Percentiles rank a stretch among this genome's conserved stretches.
These are phyloP conservation scores for Spheniscus humboldti DNA, from an alignment of 2,797 vertebrate species.

Conservation along the genomic window DNA sequence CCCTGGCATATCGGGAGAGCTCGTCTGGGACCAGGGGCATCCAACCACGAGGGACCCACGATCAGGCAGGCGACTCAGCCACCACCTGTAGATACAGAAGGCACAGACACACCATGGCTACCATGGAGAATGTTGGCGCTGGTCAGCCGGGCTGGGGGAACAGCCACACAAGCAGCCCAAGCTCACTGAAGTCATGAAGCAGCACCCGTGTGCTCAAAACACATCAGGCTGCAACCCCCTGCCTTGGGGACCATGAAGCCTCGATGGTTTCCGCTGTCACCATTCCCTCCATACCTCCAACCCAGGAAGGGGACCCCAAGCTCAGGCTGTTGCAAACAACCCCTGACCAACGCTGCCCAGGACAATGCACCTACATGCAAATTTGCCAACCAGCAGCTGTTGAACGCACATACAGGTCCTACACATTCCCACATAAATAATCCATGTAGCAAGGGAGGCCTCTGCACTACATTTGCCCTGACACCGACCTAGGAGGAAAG, in stretches of 20 bases:
- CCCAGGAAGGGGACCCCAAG: not conserved
- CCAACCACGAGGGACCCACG: not conserved
- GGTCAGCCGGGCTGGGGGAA: not conserved
- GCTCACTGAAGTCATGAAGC: not conserved
- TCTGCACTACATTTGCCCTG: not conserved
- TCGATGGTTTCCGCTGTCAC: not conserved
- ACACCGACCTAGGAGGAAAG: not conserved
- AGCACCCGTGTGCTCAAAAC: not conserved
- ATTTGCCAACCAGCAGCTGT: not conserved
- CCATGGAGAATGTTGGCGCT: not conserved
- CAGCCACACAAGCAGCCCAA: not conserved
- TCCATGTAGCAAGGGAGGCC: not conserved
- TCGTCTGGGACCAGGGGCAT: not conserved
- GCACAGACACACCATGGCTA: not conserved
- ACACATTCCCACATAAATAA: conserved; percentile 17
- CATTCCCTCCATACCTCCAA: not conserved
- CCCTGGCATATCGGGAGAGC: not conserved
- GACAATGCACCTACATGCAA: rapidly evolving
- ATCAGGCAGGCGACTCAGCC: not conserved
- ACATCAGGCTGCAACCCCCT: not conserved
- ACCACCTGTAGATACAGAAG: not conserved
- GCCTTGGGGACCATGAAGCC: not conserved
- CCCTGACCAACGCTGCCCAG: not conserved
- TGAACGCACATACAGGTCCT: not conserved
- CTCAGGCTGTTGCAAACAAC: not conserved